phyloP scores from a whole-genome alignment of 2,797 vertebrate genomes.

The Simalia tracyae region DNA sequence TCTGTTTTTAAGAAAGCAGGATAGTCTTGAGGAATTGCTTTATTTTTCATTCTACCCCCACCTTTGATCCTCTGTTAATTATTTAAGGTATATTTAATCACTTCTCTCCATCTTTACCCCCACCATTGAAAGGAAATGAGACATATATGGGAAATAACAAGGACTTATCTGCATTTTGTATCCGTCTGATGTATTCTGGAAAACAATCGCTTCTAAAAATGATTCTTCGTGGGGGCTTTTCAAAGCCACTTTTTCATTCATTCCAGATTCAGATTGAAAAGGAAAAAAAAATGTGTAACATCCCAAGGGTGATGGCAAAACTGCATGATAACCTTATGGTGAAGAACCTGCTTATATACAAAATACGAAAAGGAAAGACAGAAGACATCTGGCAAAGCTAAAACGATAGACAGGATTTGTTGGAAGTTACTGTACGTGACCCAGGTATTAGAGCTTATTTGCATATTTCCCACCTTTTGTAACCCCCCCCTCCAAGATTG shows the following conservation, averaged over 20 bases:
- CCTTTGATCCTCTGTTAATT: conserved; percentile 50
- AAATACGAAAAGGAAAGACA: conserved; percentile 31
- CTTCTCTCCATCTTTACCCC: not conserved
- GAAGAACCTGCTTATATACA: conserved; percentile 57
- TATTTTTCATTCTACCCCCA: conserved; percentile 46
- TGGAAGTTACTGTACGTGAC: conserved; percentile 68
- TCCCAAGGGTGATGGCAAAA: conserved; percentile 22
- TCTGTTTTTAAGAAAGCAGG: not conserved
- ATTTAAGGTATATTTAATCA: conserved; percentile 40
- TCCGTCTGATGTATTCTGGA: conserved; percentile 38
- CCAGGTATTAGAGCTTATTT: conserved; percentile 66
- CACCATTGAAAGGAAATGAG: not conserved
- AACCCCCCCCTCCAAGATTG: conserved; percentile 58
- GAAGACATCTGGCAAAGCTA: conserved; percentile 43
- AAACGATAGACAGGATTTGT: conserved; percentile 64
- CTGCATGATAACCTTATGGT: conserved; percentile 56
- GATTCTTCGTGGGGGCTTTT: conserved; percentile 31
- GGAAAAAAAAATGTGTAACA: conserved; percentile 24
- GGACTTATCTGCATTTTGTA: conserved; percentile 41
- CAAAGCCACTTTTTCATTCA: conserved; percentile 46
- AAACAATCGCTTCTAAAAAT: conserved; percentile 48
- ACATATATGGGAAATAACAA: conserved; percentile 50
- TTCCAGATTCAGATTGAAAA: conserved; percentile 36
- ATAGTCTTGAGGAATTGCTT: not conserved
- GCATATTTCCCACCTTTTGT: conserved; percentile 73